Evolutionary conservation across 1,140 invertebrate species (phyloP).

Genomic region (Choristoneura fumiferana): DNA sequence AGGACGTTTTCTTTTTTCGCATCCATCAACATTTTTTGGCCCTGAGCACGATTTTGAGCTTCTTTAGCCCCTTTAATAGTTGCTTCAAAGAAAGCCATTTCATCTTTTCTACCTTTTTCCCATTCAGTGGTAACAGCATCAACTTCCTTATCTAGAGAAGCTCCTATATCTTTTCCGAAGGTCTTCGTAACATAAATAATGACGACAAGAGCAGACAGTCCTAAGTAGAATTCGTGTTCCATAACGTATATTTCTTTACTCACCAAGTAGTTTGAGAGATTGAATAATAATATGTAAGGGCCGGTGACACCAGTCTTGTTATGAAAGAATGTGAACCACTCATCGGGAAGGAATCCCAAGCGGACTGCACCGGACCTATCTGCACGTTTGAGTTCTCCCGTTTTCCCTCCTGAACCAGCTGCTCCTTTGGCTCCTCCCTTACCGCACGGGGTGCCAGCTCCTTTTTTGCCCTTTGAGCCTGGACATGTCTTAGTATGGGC

Average conservation of each 20-base stretch:
- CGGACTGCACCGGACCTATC: slow-evolving; percentile 39
- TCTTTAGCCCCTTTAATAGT: slow-evolving; percentile 84
- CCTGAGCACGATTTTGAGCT: slow-evolving; percentile 86
- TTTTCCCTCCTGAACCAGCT: not conserved
- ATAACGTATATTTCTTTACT: slow-evolving; percentile 95
- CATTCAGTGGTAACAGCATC: slow-evolving; percentile 76
- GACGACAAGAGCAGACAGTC: slow-evolving; percentile 86
- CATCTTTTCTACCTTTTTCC: slow-evolving; percentile 39
- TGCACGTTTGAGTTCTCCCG: slow-evolving; percentile 31
- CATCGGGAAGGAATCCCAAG: slow-evolving; percentile 55
- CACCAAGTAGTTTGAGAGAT: slow-evolving; percentile 87
- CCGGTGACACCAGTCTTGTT: slow-evolving; percentile 94
- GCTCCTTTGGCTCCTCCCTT: not conserved
- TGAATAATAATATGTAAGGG: slow-evolving; percentile 90
- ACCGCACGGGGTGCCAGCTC: no score
- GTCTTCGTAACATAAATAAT: slow-evolving; percentile 82
- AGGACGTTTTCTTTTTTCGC: slow-evolving; percentile 94
- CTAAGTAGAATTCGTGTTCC: slow-evolving; percentile 94
- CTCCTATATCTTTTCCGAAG: slow-evolving; percentile 82
- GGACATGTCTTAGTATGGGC: slow-evolving; percentile 28
- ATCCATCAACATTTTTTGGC: slow-evolving; percentile 87
- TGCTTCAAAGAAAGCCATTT: slow-evolving; percentile 56
- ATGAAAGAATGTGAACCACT: slow-evolving; percentile 91
- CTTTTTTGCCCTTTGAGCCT: slow-evolving; percentile 6
- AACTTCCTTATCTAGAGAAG: slow-evolving; percentile 83